Evolutionary conservation across 2,113 vertebrate genomes (phyloP).

Genomic region (Athene noctua): DNA sequence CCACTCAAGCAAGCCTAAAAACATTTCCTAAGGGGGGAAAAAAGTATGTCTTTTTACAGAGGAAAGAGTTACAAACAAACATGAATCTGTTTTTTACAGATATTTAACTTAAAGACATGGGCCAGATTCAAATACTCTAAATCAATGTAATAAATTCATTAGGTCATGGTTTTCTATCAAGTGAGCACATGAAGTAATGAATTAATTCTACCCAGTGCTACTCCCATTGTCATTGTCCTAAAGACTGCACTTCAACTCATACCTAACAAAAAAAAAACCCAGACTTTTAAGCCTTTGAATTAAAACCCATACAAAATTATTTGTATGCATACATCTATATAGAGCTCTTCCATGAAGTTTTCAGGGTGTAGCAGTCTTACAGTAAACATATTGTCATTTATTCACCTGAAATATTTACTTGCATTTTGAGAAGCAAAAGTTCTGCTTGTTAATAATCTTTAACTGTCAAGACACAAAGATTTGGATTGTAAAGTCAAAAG

Average conservation of each 20-base stretch:
- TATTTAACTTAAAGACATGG: not conserved
- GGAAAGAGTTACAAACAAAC: not conserved
- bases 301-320: not conserved
- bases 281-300: not conserved
- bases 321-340: not conserved
- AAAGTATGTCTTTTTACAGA: not conserved
- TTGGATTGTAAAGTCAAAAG: not conserved
- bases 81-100: not conserved
- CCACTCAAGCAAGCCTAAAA: not conserved
- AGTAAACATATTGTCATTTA: not conserved
- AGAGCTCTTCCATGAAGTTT: not conserved
- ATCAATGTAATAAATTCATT: not conserved
- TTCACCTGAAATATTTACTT: not conserved
- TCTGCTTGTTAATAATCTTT: not conserved
- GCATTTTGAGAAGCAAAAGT: not conserved
- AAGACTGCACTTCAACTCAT: not conserved
- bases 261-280: not conserved
- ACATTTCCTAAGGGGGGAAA: not conserved
- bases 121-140: not conserved
- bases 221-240: not conserved
- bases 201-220: not conserved
- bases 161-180: not conserved
- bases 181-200: not conserved
- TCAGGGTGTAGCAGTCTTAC: not conserved
- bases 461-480: fast-evolving